Evolutionary conservation across 2,113 vertebrate genomes (phyloP).

Genomic region (Merops nubicus): DNA sequence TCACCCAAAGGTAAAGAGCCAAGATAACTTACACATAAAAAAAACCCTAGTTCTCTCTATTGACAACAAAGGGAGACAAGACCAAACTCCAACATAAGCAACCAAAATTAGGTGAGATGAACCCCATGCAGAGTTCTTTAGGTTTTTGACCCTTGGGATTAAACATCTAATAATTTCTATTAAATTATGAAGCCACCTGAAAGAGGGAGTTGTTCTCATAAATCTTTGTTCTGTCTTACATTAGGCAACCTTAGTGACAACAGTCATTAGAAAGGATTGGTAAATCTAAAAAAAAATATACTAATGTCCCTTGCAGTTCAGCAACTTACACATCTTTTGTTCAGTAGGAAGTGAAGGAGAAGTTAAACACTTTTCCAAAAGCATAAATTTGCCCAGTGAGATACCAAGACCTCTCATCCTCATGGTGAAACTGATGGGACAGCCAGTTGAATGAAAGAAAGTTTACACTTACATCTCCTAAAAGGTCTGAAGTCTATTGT

Average conservation of each 20-base stretch:
- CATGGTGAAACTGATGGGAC: not conserved
- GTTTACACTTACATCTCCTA: not conserved
- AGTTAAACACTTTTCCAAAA: not conserved
- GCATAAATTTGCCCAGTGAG: not conserved
- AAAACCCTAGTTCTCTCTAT: not conserved
- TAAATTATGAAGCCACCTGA: not conserved
- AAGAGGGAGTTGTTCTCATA: not conserved
- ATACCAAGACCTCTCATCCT: not conserved
- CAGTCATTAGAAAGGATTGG: not conserved
- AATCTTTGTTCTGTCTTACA: not conserved
- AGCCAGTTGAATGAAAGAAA: not conserved
- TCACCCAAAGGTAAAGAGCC: not conserved
- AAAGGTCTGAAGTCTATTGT: not conserved
- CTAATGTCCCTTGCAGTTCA: not conserved
- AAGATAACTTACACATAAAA: not conserved
- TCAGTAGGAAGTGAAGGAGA: not conserved
- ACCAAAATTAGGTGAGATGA: not conserved
- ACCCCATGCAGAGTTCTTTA: not conserved
- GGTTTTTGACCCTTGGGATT: not conserved
- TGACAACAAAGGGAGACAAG: fast-evolving
- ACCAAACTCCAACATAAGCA: not conserved
- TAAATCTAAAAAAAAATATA: not conserved
- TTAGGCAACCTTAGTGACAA: not conserved
- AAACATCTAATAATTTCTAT: not conserved
- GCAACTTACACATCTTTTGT: not conserved